Evolutionary conservation across 2,113 vertebrate genomes (phyloP), one percentile per base, ranked within the genome.

Genomic region (Pteropus alecto): DNA sequence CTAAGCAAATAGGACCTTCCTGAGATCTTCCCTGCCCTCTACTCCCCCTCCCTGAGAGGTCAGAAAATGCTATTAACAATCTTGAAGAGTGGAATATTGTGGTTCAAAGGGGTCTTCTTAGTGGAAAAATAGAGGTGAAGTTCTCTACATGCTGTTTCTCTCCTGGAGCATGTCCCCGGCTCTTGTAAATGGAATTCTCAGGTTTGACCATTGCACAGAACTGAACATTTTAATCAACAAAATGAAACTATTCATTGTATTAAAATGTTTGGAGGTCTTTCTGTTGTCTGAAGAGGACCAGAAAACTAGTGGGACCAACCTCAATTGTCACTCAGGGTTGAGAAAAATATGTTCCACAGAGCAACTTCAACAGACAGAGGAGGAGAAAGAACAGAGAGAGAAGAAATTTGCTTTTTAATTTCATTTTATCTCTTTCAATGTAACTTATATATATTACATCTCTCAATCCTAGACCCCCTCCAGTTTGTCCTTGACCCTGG

Each of bases 401-500:
- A 71, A 90, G 51, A 90, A 93, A 92, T 38, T 48, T 87, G 16
- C 24, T 68, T 76, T 54, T 94, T 79, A 38, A 74, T 41, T 71
- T 30, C 33, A 10, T 38, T 51, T 11, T 73, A 15, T 91, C 87
- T 79, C 67, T 92, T 74, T 86, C 61, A 51, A 33, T 41, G 56
- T 28, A 94, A 91, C 56, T 96, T 95, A 84, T 81, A 73, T 6
- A 3, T 68, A 3, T 16, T 60, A 61, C 18, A 15, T 90, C 33
- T 90, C 85, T 94, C 8, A n/a, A 43, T 84, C n/a, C 9, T 79
- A 71, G 18, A 15, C 63, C 9, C 9, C 48, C 46, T 79, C 28
- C 21, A 8, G 10, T 54, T 51, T 93, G 76, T 76, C 87, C 95
- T 96, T 96, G 96, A 74, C 8, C 22, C 33, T 68, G 56, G 46